Base-by-base conservation (phyloP, 2,888 invertebrate genomes). In the Drosophila anomalata region DNA sequence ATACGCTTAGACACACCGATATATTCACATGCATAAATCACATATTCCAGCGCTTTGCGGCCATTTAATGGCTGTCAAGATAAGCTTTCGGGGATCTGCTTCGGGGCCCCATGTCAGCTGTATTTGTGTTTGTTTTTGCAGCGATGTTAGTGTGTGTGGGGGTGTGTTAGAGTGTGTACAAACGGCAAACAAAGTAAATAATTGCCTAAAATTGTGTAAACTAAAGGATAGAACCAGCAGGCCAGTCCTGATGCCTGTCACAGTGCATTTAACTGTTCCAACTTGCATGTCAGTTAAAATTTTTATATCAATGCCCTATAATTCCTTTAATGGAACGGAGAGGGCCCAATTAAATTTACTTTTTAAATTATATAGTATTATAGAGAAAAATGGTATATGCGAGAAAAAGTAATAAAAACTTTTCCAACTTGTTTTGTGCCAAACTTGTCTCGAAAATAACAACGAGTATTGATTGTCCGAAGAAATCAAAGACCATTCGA, bases 61-160 rank as follows among this genome's bases (percentile, higher is more conserved):
- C 76, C 80, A 86, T 82, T 86, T 83, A 86, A 82, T 82, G 87
- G 78, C 77, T 80, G 82, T 77, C 84, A 80, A 75, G 82, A 86
- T 83, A 86, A 82, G 75, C 80, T 63, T 52, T 54, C 44, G 42
- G 58, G 52, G 66, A 39, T 56, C 46, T 36, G 39, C 31, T 36
- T 36, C 9, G n/a, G 63, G 51, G 22, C 61, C 61, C 33, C 42
- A 39, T 46, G 65, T 51, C 50, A 33, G 60, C 26, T 33, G 2
- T 7, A 12, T 50, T 50, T 22, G n/a, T 33, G 14, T 17, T 12
- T 33, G 31, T 17, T 9, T 53, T 11, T 41, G 24, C 14, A 53
- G 5, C 24, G 11, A 12, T 6, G 17, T 24, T 6, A 11, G 33
- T 53, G 31, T 31, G 14, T 44, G 24, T 22, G 31, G 20, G 31